Evolutionary conservation across 2,797 vertebrate species (phyloP), one percentile per base, ranked within the genome.

Genomic region (Neomorphus geoffroyi): DNA sequence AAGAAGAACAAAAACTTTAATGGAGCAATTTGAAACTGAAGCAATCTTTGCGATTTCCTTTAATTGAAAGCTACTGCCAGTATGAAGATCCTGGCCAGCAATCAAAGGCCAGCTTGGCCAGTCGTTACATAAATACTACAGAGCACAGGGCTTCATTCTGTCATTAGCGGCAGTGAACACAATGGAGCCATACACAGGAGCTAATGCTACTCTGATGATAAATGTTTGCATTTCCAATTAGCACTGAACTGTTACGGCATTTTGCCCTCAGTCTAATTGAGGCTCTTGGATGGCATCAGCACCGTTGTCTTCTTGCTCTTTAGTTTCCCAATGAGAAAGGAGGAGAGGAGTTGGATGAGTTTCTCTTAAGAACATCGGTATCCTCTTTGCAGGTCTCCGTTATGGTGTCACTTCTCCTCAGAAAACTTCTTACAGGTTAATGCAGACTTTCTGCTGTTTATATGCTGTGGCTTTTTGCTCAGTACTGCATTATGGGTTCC

Each of bases 171-270:
- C 67, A 17, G 3, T 8, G 56, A 91, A 26, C 71, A 96, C 95
- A 96, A 95, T 87, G 83, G 92, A 62, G 53, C 93, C 79, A 37
- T 26, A 66, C 64, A 94, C 39, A 46, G 90, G 35, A 88, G 56
- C 19, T 1, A 37, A 64, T 4, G 0, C 74, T 56, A 6, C 71
- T 62, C 83, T 24, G 80, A 37, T 90, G 83, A 86, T 90, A 87
- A 84, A 85, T 85, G 84, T 95, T 95, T 95, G 90, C 90, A 46
- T 96, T 96, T 94, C 93, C 84, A 92, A 95, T 96, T 95, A 96
- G 88, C 10, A 4, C 90, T 67, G 74, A 93, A 85, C 78, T 90
- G 60, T 64, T 86, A 83, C 7, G n/a, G 77, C 64, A 37, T 80
- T 92, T 91, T 27, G 77, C 80, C 33, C 51, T 53, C 39, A 0